These are phyloP conservation scores for Hirtodrosophila alboralis DNA, from an alignment of 2,888 invertebrate genomes.

Conservation along the genomic window DNA sequence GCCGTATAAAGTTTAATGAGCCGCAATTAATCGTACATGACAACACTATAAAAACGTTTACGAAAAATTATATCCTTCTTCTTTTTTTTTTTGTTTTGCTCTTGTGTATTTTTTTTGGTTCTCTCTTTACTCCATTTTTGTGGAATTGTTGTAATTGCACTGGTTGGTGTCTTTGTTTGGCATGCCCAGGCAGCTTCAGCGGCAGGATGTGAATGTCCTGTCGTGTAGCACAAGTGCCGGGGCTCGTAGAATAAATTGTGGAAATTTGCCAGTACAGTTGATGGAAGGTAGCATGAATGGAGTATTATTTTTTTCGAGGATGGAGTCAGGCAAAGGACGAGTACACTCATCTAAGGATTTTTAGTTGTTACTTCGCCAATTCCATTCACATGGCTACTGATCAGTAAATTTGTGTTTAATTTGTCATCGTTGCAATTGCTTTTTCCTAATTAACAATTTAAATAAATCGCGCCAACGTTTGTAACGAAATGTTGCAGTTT, in stretches of 20 bases:
- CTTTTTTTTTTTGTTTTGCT: slow-evolving; percentile 21
- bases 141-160: slow-evolving; percentile 53
- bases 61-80: slow-evolving; percentile 67
- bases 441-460: slow-evolving; percentile 80
- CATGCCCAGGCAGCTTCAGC: slow-evolving; percentile 19
- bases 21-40: slow-evolving; percentile 84
- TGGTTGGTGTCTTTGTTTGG: slow-evolving; percentile 53
- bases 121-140: slow-evolving; percentile 12
- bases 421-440: slow-evolving; percentile 52
- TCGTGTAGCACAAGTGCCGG: neutral
- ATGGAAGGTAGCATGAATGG: neutral
- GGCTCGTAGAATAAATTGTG: neutral
- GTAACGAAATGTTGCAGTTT: slow-evolving; percentile 69
- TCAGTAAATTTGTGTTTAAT: slow-evolving; percentile 46
- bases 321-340: no score
- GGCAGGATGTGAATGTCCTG: slow-evolving; percentile 21
- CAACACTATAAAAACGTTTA: slow-evolving; percentile 81
- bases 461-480: slow-evolving; percentile 71
- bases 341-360: neutral
- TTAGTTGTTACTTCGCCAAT: neutral
- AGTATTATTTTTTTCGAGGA: no score
- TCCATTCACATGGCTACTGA: slow-evolving; percentile 2
- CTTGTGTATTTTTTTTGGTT: slow-evolving; percentile 4
- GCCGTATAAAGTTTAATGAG: slow-evolving; percentile 84
- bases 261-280: neutral